Evolutionary conservation across 2,113 vertebrate genomes (phyloP), one percentile per base, ranked within the genome.

Genomic region (Pagrus major): DNA sequence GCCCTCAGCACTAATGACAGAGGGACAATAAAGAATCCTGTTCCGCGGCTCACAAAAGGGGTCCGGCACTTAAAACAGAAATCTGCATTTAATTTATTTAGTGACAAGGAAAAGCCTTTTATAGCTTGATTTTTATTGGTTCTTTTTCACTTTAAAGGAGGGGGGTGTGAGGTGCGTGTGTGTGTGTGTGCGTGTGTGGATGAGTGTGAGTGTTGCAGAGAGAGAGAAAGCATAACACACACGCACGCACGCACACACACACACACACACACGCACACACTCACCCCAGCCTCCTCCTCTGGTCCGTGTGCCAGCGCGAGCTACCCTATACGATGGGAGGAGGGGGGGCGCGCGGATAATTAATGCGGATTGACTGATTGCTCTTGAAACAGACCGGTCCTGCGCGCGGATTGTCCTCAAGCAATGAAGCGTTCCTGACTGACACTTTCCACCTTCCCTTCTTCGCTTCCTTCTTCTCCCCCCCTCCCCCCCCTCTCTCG

Each of bases 301-400:
- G 35, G 82, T 89, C 90, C 71, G 63, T 90, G 93, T 88, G 90
- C 90, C 93, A 91, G 91, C 82, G 83, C 89, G 78, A 88, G 88
- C 89, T 91, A 84, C 87, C 90, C 84, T 84, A 80, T 84, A 71
- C 83, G 21, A 88, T 85, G 20, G 33, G 56, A n/a, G 23, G 0
- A 31, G 21, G 9, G n/a, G 8, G 16, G 92, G 89, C 29, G 79
- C 80, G 87, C 75, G 91, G 93, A 92, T 95, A 95, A 96, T 96
- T 96, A 96, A 96, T 95, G 95, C 93, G 91, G 94, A 95, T 94
- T 95, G 95, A 96, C 95, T 96, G 96, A 96, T 96, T 94, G 94
- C 95, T 95, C 95, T 96, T 94, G 95, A 96, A 95, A 95, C 94
- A 94, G 95, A 95, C 94, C 92, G 91, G 94, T 94, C 95, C 94